A percentile compares a stretch with the other conserved stretches of the same genome.
Evolutionary conservation across 2,797 vertebrate species (phyloP).

Genomic region (Lutjanus campechanus): DNA sequence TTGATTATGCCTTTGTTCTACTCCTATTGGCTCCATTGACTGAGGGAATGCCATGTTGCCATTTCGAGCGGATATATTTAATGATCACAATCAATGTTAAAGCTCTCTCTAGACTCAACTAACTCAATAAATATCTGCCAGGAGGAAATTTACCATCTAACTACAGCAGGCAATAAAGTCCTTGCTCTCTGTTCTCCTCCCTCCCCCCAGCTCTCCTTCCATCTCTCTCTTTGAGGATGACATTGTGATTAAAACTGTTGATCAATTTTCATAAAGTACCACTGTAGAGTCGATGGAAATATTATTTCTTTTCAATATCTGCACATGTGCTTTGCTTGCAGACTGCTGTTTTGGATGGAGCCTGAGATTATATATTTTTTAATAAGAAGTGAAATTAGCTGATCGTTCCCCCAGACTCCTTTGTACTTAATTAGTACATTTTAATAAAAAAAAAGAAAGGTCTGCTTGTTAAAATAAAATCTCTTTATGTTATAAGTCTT

Average conservation of each 20-base stretch:
- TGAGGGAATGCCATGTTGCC: constrained; percentile 85
- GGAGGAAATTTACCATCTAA: constrained; percentile 88
- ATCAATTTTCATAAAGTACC: constrained; percentile 88
- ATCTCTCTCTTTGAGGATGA: constrained; percentile 78
- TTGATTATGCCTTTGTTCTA: constrained; percentile 84
- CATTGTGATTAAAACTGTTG: constrained; percentile 86
- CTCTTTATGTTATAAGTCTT: constrained; percentile 10
- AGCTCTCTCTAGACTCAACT: constrained; percentile 87
- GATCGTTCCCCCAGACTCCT: constrained; percentile 32
- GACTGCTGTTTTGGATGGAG: constrained; percentile 23
- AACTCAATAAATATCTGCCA: constrained; percentile 89
- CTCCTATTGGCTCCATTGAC: constrained; percentile 83
- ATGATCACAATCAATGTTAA: constrained; percentile 90
- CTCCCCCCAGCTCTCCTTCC: constrained; percentile 41
- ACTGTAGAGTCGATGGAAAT: constrained; percentile 83
- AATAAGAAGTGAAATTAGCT: constrained; percentile 41
- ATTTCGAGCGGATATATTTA: constrained; percentile 89
- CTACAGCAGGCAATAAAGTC: constrained; percentile 86
- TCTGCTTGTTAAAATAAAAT: constrained; percentile 22
- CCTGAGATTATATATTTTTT: constrained; percentile 29
- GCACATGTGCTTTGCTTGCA: constrained; percentile 64
- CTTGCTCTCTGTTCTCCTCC: constrained; percentile 60
- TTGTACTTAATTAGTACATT: constrained; percentile 48
- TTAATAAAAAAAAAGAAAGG: constrained; percentile 49
- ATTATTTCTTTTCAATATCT: constrained; percentile 77